These are phyloP conservation scores for Eptesicus fuscus DNA, from an alignment of 2,113 vertebrate species.

Conservation along the genomic window DNA sequence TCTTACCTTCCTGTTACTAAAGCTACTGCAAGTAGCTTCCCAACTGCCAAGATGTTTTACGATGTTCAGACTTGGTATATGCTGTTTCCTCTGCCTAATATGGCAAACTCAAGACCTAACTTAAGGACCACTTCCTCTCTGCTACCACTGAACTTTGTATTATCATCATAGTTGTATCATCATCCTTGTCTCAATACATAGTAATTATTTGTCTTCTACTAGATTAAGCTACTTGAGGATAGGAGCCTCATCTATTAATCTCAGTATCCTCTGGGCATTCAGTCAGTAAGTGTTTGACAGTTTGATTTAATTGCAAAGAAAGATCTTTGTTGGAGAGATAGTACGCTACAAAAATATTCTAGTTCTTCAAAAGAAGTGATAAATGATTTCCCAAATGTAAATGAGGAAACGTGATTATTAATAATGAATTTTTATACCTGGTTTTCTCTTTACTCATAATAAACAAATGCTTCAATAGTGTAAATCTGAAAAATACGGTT, in stretches of 20 bases:
- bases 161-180: neutral
- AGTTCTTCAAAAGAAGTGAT: neutral
- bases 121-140: neutral
- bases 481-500: constrained; percentile 19
- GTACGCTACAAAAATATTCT: neutral
- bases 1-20: neutral
- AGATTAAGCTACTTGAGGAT: neutral
- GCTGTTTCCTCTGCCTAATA: neutral
- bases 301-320: neutral
- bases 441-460: constrained; percentile 23
- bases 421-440: neutral
- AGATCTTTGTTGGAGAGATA: neutral
- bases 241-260: neutral
- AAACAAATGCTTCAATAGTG: constrained; percentile 25
- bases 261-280: neutral
- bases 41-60: neutral
- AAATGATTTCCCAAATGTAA: neutral
- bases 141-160: neutral
- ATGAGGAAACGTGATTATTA: neutral
- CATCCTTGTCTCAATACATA: neutral
- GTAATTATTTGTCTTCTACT: neutral
- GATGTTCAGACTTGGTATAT: neutral
- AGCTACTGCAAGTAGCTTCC: neutral
- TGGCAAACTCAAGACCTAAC: neutral
- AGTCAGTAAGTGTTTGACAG: neutral